These are phyloP conservation scores for Parnassius orleans DNA, from an alignment of 2,888 invertebrate genomes.

Conservation along the genomic window DNA sequence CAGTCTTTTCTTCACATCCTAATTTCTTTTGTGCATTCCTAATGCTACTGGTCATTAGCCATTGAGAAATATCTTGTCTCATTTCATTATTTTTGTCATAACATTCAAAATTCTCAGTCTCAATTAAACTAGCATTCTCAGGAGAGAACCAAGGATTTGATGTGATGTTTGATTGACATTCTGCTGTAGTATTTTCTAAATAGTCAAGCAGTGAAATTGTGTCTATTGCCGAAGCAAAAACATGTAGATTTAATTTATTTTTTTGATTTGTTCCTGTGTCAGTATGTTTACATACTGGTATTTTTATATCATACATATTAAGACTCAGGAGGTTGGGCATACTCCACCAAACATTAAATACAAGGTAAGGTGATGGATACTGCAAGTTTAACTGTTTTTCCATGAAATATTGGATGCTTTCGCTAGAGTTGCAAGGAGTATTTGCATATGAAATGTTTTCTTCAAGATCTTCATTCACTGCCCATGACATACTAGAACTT, in stretches of 20 bases:
- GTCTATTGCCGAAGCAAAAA: slow-evolving; percentile 54
- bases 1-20: slow-evolving; percentile 37
- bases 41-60: slow-evolving; percentile 45
- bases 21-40: slow-evolving; percentile 42
- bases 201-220: slow-evolving; percentile 66
- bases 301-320: slow-evolving; percentile 38
- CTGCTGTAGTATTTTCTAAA: slow-evolving; percentile 36
- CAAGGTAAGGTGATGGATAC: slow-evolving; percentile 37
- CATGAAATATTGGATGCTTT: slow-evolving; percentile 40
- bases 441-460: slow-evolving; percentile 33
- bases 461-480: slow-evolving; percentile 46
- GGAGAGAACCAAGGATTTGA: slow-evolving; percentile 55
- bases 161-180: slow-evolving; percentile 40
- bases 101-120: slow-evolving; percentile 51
- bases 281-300: slow-evolving; percentile 23
- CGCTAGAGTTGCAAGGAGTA: slow-evolving; percentile 26
- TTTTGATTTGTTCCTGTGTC: slow-evolving; percentile 28
- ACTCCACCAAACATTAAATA: slow-evolving; percentile 68
- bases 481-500: slow-evolving; percentile 66
- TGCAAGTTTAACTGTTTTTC: slow-evolving; percentile 38
- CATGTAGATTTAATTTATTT: slow-evolving; percentile 42
- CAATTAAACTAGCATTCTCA: slow-evolving; percentile 61
- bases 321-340: slow-evolving; percentile 47
- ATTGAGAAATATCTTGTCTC: slow-evolving; percentile 50
- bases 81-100: slow-evolving; percentile 47